Conservation (phyloP, 1,140 invertebrate genomes). For the Acyrthosiphon pisum region DNA sequence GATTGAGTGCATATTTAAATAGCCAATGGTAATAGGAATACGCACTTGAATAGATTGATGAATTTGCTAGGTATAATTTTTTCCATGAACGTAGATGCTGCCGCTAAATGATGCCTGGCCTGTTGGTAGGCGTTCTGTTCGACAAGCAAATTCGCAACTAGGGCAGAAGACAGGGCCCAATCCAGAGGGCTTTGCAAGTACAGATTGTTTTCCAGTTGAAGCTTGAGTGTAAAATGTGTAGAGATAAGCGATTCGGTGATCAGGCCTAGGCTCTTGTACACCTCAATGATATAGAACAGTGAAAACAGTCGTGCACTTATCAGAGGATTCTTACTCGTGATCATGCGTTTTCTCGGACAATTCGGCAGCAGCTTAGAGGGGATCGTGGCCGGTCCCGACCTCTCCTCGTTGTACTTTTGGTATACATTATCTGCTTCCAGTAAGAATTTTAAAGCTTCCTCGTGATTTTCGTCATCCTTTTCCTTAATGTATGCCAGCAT, state of each 20-base stretch:
- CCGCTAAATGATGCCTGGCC: neutral
- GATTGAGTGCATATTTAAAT: neutral
- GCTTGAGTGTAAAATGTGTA: neutral
- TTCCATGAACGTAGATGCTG: neutral
- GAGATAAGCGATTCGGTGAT: neutral
- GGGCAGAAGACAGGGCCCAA: neutral
- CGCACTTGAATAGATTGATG: neutral
- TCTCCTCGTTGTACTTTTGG: neutral
- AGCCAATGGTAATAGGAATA: neutral
- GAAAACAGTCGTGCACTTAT: neutral
- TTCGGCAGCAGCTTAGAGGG: neutral
- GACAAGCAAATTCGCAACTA: neutral
- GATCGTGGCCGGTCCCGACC: neutral
- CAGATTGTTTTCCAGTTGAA: neutral
- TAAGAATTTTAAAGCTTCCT: neutral
- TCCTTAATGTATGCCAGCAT: neutral
- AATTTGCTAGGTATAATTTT: neutral
- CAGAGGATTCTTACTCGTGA: neutral
- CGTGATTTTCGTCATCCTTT: neutral
- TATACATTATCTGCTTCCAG: neutral
- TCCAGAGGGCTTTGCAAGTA: neutral
- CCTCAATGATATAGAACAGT: neutral
- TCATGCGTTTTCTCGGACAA: neutral
- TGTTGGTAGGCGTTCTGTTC: neutral
- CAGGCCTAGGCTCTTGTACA: neutral